Percentiles rank a stretch among this genome's conserved stretches.
These are phyloP conservation scores for Bugula neritina DNA, from an alignment of 2,888 invertebrate species.

Conservation along the genomic window DNA sequence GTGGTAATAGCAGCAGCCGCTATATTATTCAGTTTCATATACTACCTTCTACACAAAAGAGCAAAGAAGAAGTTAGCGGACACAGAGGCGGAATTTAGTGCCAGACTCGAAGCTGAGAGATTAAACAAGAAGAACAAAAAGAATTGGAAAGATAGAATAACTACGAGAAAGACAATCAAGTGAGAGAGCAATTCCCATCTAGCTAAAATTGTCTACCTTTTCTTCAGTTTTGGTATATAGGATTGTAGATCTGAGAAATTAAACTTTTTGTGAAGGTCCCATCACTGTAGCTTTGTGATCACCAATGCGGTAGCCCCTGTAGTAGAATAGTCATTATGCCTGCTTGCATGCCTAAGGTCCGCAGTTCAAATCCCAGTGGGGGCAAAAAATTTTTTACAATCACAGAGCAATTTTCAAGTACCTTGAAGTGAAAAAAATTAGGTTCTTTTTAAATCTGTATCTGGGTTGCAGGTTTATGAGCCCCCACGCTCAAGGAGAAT, in stretches of 20 bases:
- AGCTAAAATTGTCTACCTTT: neutral
- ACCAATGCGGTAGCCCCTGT: too few species aligned
- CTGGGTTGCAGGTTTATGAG: conserved; percentile 18
- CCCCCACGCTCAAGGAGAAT: neutral
- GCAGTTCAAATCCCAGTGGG: too few species aligned
- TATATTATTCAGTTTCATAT: neutral
- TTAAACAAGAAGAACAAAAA: neutral
- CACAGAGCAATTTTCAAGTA: too few species aligned
- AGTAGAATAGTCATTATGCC: too few species aligned
- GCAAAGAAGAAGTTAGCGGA: neutral
- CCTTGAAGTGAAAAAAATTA: too few species aligned
- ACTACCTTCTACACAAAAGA: neutral
- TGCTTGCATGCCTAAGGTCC: too few species aligned
- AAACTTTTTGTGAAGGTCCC: too few species aligned
- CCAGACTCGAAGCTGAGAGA: neutral
- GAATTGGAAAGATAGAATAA: neutral
- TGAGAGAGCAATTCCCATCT: neutral
- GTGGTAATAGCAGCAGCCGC: neutral
- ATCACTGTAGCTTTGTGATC: too few species aligned
- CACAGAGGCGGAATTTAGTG: neutral
- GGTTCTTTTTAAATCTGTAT: too few species aligned
- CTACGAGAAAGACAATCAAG: conserved; percentile 3
- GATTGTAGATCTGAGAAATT: neutral
- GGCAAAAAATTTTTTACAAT: too few species aligned
- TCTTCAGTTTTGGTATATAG: neutral